Conservation (phyloP, 2,888 invertebrate species). For the Cenopis cana region DNA sequence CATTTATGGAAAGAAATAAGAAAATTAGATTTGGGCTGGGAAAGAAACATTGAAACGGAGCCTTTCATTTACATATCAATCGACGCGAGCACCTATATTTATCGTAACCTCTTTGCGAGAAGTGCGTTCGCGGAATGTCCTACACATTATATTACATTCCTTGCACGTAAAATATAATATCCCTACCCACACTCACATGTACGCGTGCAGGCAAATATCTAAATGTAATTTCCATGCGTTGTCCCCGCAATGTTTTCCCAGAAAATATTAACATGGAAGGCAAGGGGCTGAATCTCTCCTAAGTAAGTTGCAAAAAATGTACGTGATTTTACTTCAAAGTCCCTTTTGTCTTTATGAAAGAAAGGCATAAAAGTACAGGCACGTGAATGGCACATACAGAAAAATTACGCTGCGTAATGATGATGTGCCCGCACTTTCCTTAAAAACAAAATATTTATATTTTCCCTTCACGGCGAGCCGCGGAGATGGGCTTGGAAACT, state of each 20-base stretch:
- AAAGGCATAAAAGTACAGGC: slow-evolving; percentile 83
- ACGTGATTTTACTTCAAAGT: slow-evolving; percentile 86
- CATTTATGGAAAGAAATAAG: slow-evolving; percentile 59
- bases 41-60: slow-evolving; percentile 68
- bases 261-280: slow-evolving; percentile 85
- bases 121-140: slow-evolving; percentile 61
- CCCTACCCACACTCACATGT: slow-evolving; percentile 80
- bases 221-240: slow-evolving; percentile 85
- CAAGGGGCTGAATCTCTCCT: slow-evolving; percentile 84
- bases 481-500: slow-evolving; percentile 75
- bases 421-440: slow-evolving; percentile 81
- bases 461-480: slow-evolving; percentile 72
- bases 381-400: slow-evolving; percentile 82
- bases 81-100: slow-evolving; percentile 68
- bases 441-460: slow-evolving; percentile 78
- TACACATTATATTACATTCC: slow-evolving; percentile 84
- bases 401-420: slow-evolving; percentile 84
- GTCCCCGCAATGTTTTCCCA: slow-evolving; percentile 85
- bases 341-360: slow-evolving; percentile 85
- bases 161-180: slow-evolving; percentile 85
- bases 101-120: slow-evolving; percentile 52
- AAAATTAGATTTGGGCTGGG: slow-evolving; percentile 61
- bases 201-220: slow-evolving; percentile 83
- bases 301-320: slow-evolving; percentile 86
- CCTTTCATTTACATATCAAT: slow-evolving; percentile 81